Conservation (phyloP, 2,113 vertebrate genomes). For the Octodon degus region DNA sequence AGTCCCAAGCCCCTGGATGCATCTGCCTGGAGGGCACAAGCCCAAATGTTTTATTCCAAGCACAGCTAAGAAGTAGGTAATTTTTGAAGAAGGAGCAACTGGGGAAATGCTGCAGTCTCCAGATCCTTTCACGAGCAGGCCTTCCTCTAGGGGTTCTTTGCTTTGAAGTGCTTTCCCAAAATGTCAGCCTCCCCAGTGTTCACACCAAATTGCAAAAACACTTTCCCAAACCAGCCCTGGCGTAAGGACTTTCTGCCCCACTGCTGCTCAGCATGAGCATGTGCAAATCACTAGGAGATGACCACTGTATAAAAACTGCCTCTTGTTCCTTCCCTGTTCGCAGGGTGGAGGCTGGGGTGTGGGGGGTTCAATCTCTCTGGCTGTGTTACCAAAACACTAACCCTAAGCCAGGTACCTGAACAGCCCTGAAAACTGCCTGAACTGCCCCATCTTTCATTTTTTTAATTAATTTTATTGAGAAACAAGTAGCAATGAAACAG, state of each 20-base stretch:
- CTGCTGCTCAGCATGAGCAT: neutral
- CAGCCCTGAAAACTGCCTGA: neutral
- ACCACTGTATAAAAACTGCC: neutral
- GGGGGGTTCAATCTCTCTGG: neutral
- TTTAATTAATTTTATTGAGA: too few species aligned
- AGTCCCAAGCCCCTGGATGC: neutral
- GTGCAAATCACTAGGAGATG: neutral
- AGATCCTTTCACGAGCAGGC: neutral
- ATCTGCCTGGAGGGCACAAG: neutral
- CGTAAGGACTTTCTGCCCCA: neutral
- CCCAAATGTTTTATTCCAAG: neutral
- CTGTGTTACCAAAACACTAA: neutral
- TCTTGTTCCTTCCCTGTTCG: neutral
- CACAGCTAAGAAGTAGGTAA: neutral
- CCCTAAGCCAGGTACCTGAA: neutral
- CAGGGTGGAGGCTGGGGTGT: too few species aligned
- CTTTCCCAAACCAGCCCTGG: neutral
- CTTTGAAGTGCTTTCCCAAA: neutral
- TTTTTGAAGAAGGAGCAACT: neutral
- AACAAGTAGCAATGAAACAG: too few species aligned
- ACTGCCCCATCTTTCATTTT: neutral
- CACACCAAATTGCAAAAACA: neutral
- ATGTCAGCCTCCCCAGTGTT: slow-evolving; percentile 5
- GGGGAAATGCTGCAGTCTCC: neutral
- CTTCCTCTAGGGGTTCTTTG: neutral